These are phyloP conservation scores for Heterotilapia buettikoferi DNA, from an alignment of 2,113 vertebrate genomes.

Conservation along the genomic window DNA sequence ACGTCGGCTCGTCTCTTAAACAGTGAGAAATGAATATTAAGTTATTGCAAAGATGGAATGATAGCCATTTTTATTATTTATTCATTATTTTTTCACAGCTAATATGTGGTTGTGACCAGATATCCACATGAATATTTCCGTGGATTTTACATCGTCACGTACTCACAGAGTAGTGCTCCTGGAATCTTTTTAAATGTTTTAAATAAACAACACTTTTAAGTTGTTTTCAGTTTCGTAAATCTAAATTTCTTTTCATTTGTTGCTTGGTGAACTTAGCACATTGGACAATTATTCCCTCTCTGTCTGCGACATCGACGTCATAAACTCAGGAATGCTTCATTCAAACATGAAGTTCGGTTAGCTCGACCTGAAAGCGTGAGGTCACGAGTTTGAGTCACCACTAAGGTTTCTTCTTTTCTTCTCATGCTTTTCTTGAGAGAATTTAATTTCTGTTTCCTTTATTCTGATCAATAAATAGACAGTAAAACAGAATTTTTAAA, in stretches of 20 bases:
- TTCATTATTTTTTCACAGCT: background rate
- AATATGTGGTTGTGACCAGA: background rate
- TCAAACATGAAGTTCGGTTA: accelerated
- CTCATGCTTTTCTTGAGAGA: accelerated
- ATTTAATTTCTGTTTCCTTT: background rate
- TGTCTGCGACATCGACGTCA: accelerated
- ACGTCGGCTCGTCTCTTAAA: background rate
- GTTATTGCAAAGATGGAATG: background rate
- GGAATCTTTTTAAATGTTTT: background rate
- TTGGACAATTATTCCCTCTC: background rate
- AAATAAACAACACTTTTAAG: background rate
- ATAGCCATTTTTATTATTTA: background rate
- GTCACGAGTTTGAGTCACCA: background rate
- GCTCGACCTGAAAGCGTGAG: accelerated
- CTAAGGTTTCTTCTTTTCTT: background rate
- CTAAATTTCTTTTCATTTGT: accelerated
- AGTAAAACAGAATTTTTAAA: background rate
- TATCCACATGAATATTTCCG: background rate
- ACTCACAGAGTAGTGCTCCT: background rate
- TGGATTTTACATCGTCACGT: background rate
- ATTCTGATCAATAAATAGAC: background rate
- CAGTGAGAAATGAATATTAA: background rate
- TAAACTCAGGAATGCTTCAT: background rate
- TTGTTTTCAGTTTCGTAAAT: background rate
- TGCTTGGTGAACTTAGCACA: background rate